Base-by-base conservation (phyloP, 2,797 vertebrate species). In the Trematomus bernacchii region DNA sequence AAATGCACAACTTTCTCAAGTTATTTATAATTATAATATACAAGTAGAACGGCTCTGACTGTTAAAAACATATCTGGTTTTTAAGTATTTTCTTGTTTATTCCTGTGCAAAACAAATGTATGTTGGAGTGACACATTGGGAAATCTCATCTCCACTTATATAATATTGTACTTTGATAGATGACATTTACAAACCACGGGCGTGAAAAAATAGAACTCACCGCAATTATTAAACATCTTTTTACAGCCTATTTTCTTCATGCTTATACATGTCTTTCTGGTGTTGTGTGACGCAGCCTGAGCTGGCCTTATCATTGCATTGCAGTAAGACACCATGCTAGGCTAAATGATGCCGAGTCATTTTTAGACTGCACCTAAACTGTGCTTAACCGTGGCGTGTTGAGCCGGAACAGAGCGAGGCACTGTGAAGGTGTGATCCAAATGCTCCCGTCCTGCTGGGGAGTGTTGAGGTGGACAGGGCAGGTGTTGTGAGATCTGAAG, bases 21-120 rank as follows among this genome's bases (percentile, higher is more conserved):
- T 77, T 73, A 37, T 85, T 82, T 83, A 87, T 78, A 72, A 82
- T 79, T 76, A 57, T 76, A 54, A 81, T 75, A 80, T 75, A 76
- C 61, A 33, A 80, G 44, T 46, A 37, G 37, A 66, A 50, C 30
- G 19, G n/a, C 37, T 62, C 33, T 77, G 42, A 59, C 10, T 66
- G 12, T 54, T n/a, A 79, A 64, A 51, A 52, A 18, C 58, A 37
- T 9, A 37, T 37, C 33, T 6, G 8, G 1, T 37, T 37, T 37
- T 37, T 37, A 37, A 37, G 33, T 37, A 7, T 37, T 8, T 37
- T 37, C 33, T 2, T 7, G 33, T 37, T 37, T 37, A 37, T 37
- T 37, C 33, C 33, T 1, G 33, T 2, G 2, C 33, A 37, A 37
- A 37, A 37, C 8, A 54, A 15, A 10, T 13, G 3, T 10, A 11